Evolutionary conservation across 2,113 vertebrate species (phyloP).

Genomic region (Oreochromis aureus): DNA sequence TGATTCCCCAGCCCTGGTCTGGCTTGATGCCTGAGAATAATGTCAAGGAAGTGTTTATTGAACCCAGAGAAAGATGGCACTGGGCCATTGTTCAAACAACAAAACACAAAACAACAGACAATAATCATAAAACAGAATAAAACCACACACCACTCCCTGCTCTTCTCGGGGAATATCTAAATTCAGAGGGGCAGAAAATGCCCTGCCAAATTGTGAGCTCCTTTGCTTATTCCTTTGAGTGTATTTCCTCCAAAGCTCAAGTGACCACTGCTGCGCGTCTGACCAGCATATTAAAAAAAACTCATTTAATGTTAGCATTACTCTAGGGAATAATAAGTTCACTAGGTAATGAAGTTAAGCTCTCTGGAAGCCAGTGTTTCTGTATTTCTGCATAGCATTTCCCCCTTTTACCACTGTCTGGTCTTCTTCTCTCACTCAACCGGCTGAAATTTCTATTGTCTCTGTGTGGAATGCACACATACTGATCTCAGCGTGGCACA

Average conservation of each 20-base stretch:
- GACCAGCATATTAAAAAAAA: slow-evolving; percentile 61
- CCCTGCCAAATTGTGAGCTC: slow-evolving; percentile 26
- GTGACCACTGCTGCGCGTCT: slow-evolving; percentile 41
- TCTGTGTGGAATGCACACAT: slow-evolving; percentile 46
- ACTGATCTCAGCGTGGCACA: slow-evolving; percentile 55
- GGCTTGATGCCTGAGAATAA: slow-evolving; percentile 54
- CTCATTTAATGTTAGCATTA: slow-evolving; percentile 62
- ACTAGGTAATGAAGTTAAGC: slow-evolving; percentile 66
- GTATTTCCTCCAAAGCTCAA: slow-evolving; percentile 40
- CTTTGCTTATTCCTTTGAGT: slow-evolving; percentile 40
- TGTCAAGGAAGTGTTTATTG: slow-evolving; percentile 62
- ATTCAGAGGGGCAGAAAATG: slow-evolving; percentile 52
- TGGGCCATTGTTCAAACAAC: slow-evolving; percentile 33
- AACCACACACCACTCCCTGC: neutral
- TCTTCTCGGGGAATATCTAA: slow-evolving; percentile 23
- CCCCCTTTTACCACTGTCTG: neutral
- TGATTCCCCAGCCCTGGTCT: slow-evolving; percentile 40
- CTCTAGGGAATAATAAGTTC: slow-evolving; percentile 64
- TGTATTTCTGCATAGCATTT: slow-evolving; percentile 12
- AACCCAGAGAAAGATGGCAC: slow-evolving; percentile 39
- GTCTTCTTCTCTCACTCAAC: slow-evolving; percentile 19
- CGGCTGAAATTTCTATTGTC: slow-evolving; percentile 47
- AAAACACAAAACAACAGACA: slow-evolving; percentile 40
- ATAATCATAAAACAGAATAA: slow-evolving; percentile 36
- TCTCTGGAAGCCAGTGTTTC: slow-evolving; percentile 38